Evolutionary conservation across 2,888 invertebrate species (phyloP).

Genomic region (Lithophane socia): DNA sequence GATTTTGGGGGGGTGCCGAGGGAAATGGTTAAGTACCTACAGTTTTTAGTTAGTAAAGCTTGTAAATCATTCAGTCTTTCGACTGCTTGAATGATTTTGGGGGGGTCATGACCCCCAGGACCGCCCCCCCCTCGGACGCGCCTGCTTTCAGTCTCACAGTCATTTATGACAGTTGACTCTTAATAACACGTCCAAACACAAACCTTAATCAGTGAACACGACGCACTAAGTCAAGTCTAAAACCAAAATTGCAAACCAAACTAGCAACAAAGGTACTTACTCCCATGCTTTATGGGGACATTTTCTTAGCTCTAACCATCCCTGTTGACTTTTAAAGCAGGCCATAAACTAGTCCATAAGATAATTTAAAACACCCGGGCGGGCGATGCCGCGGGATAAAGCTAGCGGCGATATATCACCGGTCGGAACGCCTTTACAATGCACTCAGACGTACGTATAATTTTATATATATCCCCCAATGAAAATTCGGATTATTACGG

Average conservation of each 20-base stretch:
- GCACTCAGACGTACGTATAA: slow-evolving; percentile 62
- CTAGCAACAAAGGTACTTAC: slow-evolving; percentile 52
- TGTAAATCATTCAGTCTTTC: no score
- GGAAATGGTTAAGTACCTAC: no score
- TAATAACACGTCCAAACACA: slow-evolving; percentile 1
- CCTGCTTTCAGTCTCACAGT: neutral
- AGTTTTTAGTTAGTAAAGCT: no score
- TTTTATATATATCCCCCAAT: slow-evolving; percentile 60
- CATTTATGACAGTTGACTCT: neutral
- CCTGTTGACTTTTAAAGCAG: slow-evolving; percentile 68
- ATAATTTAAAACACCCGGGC: slow-evolving; percentile 72
- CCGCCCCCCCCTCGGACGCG: no score
- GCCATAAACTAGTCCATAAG: slow-evolving; percentile 70
- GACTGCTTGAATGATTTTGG: no score
- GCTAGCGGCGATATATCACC: slow-evolving; percentile 72
- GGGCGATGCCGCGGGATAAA: slow-evolving; percentile 68
- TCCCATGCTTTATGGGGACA: slow-evolving; percentile 62
- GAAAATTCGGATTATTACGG: slow-evolving; percentile 52
- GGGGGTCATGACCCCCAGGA: no score
- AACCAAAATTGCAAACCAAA: slow-evolving; percentile 51
- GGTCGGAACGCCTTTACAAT: slow-evolving; percentile 66
- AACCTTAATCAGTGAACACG: slow-evolving; percentile 25
- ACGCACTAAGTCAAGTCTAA: neutral
- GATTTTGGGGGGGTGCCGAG: no score
- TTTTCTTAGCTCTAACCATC: slow-evolving; percentile 59